phyloP scores from a whole-genome alignment of 2,113 vertebrate species.

The Apodemus sylvaticus region DNA sequence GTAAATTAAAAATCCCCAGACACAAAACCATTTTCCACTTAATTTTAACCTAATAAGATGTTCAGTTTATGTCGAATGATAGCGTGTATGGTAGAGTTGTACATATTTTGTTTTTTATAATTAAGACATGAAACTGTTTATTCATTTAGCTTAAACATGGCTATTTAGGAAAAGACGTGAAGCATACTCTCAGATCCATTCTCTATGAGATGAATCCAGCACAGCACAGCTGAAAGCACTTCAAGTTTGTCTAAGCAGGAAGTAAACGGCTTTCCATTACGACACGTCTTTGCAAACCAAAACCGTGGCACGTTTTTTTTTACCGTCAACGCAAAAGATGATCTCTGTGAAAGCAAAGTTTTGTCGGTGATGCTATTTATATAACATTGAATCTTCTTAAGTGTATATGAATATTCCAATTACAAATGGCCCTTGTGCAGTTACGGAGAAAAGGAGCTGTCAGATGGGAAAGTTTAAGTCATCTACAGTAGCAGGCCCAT shows the following conservation, averaged over 20 bases:
- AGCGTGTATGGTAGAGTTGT: slow-evolving; percentile 71
- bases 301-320: slow-evolving; percentile 80
- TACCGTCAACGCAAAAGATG: slow-evolving; percentile 78
- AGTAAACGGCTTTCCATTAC: slow-evolving; percentile 86
- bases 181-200: slow-evolving; percentile 76
- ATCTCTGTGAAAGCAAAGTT: slow-evolving; percentile 81
- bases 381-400: slow-evolving; percentile 78
- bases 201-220: slow-evolving; percentile 79
- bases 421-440: slow-evolving; percentile 70
- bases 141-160: slow-evolving; percentile 75
- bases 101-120: slow-evolving; percentile 78
- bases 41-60: slow-evolving; percentile 74
- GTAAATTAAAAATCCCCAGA: slow-evolving; percentile 63
- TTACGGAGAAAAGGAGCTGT: slow-evolving; percentile 79
- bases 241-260: slow-evolving; percentile 84
- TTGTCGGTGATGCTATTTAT: slow-evolving; percentile 79
- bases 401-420: slow-evolving; percentile 80
- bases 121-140: slow-evolving; percentile 79
- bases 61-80: slow-evolving; percentile 72
- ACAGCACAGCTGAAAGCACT: slow-evolving; percentile 84
- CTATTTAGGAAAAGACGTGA: slow-evolving; percentile 73
- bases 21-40: slow-evolving; percentile 67
- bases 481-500: slow-evolving; percentile 71
- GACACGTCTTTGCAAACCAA: slow-evolving; percentile 80
- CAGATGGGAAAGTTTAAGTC: slow-evolving; percentile 71